Base-by-base conservation (phyloP, 2,888 invertebrate species). In the Thyatira batis region DNA sequence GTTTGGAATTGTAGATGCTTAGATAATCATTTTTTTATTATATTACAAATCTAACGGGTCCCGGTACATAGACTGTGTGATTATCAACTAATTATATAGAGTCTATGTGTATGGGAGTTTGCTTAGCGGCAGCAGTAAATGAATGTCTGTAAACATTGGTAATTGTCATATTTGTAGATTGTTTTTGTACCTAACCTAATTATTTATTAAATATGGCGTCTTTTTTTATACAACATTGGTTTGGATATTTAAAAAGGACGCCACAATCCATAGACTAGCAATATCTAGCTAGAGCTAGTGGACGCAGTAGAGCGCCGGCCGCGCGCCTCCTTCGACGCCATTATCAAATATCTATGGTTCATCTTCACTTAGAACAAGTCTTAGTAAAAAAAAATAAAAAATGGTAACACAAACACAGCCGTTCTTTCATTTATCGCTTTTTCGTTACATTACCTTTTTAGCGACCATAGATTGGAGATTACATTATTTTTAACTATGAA, bases 351-450 rank as follows among this genome's bases (percentile, higher is more conserved):
- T 80, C 76, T 87, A 85, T 86, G 87, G 83, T 86, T 89, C 89
- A 89, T 88, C 87, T 89, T 87, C 90, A 90, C 89, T 87, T 90
- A 89, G 89, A 80, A 72, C 74, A 78, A 85, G 79, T 85, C 79
- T 87, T 87, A 89, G 86, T 84, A 86, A 88, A 87, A 89, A 65
- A 72, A 65, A 72, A n/a, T n/a, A n/a, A 74, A 74, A 71, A 85
- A 88, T 85, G 88, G 86, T 90, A 84, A 89, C 17, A 48, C 80
- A 85, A 85, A 89, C 87, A 89, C 87, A 86, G 88, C 85, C 78
- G 90, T 80, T 89, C 83, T 91, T 91, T 91, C 87, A 91, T 90
- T 91, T 90, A 84, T 84, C 85, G 90, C 90, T 91, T 91, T 68
- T 76, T 73, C 69, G 71, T 63, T 67, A 74, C 72, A 60, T 63